These are phyloP conservation scores for Hemithea aestivaria DNA, from an alignment of 2,888 invertebrate genomes.

Conservation along the genomic window DNA sequence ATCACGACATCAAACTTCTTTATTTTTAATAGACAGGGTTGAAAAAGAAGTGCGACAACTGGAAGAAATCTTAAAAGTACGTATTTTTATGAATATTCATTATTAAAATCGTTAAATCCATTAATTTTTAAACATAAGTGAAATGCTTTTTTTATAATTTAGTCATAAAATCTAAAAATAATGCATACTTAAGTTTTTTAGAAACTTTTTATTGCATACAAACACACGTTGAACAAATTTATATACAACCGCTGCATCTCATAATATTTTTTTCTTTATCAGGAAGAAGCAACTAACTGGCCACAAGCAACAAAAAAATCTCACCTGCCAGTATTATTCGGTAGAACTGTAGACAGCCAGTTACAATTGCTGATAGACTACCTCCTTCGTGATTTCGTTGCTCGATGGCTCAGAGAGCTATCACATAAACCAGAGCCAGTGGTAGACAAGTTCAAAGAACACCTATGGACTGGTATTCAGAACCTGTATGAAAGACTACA, in stretches of 20 bases:
- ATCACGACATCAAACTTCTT: constrained; percentile 81
- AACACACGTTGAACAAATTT: too few relatives aligned
- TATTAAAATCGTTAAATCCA: too few relatives aligned
- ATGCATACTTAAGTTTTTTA: too few relatives aligned
- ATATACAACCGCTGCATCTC: too few relatives aligned
- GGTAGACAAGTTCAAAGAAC: constrained; percentile 84
- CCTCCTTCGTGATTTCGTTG: constrained; percentile 87
- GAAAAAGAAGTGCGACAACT: constrained; percentile 81
- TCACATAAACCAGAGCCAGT: constrained; percentile 83
- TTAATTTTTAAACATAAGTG: too few relatives aligned
- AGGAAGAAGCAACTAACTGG: constrained; percentile 70
- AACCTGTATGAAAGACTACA: constrained; percentile 84
- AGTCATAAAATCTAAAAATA: too few relatives aligned
- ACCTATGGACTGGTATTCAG: constrained; percentile 90
- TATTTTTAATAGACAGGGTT: constrained; percentile 78
- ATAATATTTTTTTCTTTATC: constrained; percentile 4
- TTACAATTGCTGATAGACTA: constrained; percentile 90
- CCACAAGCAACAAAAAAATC: constrained; percentile 59
- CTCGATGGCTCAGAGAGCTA: constrained; percentile 86
- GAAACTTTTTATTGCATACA: too few relatives aligned
- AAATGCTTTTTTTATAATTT: too few relatives aligned
- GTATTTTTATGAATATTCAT: background rate
- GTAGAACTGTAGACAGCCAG: constrained; percentile 90
- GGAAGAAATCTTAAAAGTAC: constrained; percentile 81
- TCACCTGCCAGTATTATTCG: constrained; percentile 88